phyloP scores from a whole-genome alignment of 53 echinoderm and acorn worm species.

The Paelopatides confundens region DNA sequence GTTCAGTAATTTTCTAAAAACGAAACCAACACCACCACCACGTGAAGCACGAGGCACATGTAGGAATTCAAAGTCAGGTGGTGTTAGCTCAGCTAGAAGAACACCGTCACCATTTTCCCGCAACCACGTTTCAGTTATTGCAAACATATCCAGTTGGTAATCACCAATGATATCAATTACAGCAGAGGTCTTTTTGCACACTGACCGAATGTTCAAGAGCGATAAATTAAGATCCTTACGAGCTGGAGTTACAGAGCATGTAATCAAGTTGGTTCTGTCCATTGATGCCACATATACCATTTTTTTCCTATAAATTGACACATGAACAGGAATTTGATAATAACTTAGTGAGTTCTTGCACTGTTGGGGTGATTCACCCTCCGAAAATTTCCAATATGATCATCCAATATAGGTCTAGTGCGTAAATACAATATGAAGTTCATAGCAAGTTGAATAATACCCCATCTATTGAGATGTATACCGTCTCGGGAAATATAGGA shows the following conservation, averaged over 20 bases:
- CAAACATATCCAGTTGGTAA: neutral
- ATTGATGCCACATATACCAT: neutral
- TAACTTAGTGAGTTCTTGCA: neutral
- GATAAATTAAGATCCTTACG: neutral
- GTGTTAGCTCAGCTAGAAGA: neutral
- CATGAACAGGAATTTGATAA: neutral
- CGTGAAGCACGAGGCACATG: neutral
- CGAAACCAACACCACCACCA: conserved; percentile 22
- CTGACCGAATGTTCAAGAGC: neutral
- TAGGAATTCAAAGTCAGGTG: neutral
- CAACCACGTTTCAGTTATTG: conserved; percentile 7
- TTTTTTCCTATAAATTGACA: neutral
- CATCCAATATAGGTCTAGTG: neutral
- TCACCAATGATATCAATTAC: neutral
- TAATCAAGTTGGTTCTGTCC: neutral
- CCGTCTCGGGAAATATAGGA: conserved; percentile 1
- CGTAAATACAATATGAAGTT: conserved; percentile 3
- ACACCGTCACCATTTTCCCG: neutral
- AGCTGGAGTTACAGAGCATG: neutral
- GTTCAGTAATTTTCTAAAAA: neutral
- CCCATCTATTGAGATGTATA: neutral
- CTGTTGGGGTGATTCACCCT: neutral
- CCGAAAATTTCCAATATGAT: neutral
- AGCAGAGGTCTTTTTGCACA: neutral
- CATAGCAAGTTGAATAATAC: conserved; percentile 18